Base-by-base conservation (phyloP, 2,888 invertebrate species). In the Mythimna vitellina region DNA sequence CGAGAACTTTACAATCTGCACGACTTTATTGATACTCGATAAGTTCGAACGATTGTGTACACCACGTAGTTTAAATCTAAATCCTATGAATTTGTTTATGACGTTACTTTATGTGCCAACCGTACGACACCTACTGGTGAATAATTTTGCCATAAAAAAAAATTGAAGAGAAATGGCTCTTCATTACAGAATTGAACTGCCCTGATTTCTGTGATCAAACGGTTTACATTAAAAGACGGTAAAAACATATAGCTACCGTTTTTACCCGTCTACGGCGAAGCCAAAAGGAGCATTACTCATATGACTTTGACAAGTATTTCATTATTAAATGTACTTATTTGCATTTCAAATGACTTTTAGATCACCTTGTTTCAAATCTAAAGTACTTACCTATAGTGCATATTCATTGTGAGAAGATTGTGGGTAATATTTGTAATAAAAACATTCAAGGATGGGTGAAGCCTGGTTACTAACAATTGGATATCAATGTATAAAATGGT, bases 381-480 rank as follows among this genome's bases (percentile, higher is more conserved):
- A 29, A 29, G 29, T 29, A 12, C 46, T 7, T 51, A 22, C 22
- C 1, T 22, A 14, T 17, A 25, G 8, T 38, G 25, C 20, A 20
- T 76, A 32, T 60, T 60, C 10, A 32, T 38, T n/a, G 22, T 29
- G 29, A 3, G 29, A 29, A 29, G 29, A 32, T 38, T 25, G 9
- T 32, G n/a, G 38, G 54, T 5, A 53, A 7, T 29, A 51, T 29
- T 65, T 3, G 17, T 53, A 64, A 25, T 22, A 22, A 5, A 38
- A 10, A 58, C 51, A 42, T 49, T 38, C 7, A 54, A 49, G 14
- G n/a, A 62, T 56, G 65, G 70, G 53, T 68, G 61, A 56, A 78
- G 61, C 46, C 61, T 68, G 22, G 56, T 73, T 35, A 61, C 25
- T 78, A 25, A 35, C 65, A 61, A 65, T 46, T 73, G 65, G 35